Base-by-base conservation (phyloP, 2,888 invertebrate species). In the Dicroscelio sp. region DNA sequence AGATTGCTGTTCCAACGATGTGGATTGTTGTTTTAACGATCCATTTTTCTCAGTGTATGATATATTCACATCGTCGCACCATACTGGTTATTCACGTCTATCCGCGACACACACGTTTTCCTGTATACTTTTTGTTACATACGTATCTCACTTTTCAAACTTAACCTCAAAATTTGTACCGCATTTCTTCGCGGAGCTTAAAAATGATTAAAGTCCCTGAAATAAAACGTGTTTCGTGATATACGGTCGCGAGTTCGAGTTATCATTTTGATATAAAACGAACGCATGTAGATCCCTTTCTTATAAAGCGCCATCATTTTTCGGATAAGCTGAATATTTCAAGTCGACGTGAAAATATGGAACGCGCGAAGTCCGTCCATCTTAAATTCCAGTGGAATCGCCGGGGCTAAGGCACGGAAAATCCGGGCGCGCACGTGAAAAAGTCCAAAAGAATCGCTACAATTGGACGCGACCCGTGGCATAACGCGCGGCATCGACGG, bases 291-390 rank as follows among this genome's bases (percentile, higher is more conserved):
- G 73, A 88, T 84, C 79, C 71, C 55, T 78, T 88, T 84, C 84
- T 79, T 73, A 84, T 73, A 84, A 78, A 86, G 69, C 76, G 55
- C 83, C 86, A 78, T 90, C 90, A 73, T 83, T 90, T 78, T 43
- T 38, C 84, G 86, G 60, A 65, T 79, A 90, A 86, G 86, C 84
- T 38, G 90, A 90, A 90, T 90, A 78, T 84, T 84, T 83, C 83
- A 84, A 58, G 79, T 75, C 65, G 87, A 85, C 87, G 84, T 87
- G 31, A 43, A 90, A 87, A 90, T 90, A 90, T 87, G 79, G 55
- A 85, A 85, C 75, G 71, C 58, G 78, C 71, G 63, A 83, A 73
- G 83, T 86, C 63, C 80, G 90, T 90, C 80, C 67, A 88, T 88
- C 86, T 88, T 86, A 52, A 73, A 87, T 84, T 90, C 82, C 71